Evolutionary conservation across 92 coral and sea anemone species (phyloP).

Genomic region (Epizoanthus stellaris): DNA sequence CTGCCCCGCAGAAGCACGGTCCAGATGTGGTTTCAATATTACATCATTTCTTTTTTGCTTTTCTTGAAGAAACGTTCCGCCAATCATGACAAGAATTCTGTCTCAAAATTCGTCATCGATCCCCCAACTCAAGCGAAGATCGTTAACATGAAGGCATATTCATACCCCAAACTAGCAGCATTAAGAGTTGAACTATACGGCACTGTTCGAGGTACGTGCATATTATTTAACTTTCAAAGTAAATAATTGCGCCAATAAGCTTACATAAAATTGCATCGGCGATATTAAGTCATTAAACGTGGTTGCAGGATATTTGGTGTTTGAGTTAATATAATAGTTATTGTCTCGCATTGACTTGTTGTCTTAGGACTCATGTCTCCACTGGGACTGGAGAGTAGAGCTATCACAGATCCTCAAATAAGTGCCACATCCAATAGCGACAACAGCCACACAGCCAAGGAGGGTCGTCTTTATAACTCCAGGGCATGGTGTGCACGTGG

Average conservation of each 20-base stretch:
- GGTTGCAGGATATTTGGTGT: too few species aligned
- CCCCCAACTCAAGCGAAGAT: slow-evolving; percentile 12
- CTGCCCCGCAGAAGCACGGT: too few species aligned
- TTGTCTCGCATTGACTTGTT: too few species aligned
- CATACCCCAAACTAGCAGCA: not conserved
- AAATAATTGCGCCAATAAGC: too few species aligned
- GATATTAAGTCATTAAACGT: too few species aligned
- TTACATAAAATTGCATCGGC: too few species aligned
- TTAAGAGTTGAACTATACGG: slow-evolving; percentile 8
- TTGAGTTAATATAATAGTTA: too few species aligned
- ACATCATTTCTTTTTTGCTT: too few species aligned
- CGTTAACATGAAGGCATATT: not conserved
- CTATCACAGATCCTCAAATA: not conserved
- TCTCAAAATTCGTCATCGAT: not conserved
- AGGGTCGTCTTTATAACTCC: slow-evolving; percentile 9
- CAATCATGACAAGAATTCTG: not conserved
- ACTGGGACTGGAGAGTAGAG: not conserved
- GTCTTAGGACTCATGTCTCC: not conserved
- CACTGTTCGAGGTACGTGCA: slow-evolving; percentile 7
- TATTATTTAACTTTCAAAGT: not conserved
- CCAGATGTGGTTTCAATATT: too few species aligned
- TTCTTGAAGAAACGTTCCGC: not conserved
- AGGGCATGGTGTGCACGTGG: slow-evolving; percentile 23
- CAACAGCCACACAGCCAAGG: slow-evolving; percentile 10
- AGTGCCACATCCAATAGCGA: slow-evolving; percentile 1